Evolutionary conservation across 2,888 invertebrate genomes (phyloP).

Genomic region (Stenurella melanura): DNA sequence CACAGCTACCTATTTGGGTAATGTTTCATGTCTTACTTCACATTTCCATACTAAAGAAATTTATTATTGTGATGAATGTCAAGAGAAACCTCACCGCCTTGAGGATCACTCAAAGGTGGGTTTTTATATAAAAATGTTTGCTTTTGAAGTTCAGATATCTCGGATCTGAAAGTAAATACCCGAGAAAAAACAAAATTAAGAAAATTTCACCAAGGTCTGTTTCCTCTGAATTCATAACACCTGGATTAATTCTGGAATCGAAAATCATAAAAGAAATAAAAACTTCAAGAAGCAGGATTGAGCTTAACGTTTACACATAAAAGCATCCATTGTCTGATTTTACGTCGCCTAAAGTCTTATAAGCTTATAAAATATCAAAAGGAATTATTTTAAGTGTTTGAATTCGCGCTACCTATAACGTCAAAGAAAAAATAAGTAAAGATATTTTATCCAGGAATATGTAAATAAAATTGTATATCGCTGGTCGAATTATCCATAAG

Average conservation of each 20-base stretch:
- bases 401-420: not conserved
- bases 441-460: too few relatives aligned
- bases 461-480: too few relatives aligned
- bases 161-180: not conserved
- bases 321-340: not conserved
- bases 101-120: too few relatives aligned
- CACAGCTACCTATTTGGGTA: too few relatives aligned
- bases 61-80: too few relatives aligned
- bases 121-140: not conserved
- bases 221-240: not conserved
- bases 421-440: too few relatives aligned
- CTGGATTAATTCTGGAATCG: not conserved
- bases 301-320: not conserved
- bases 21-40: too few relatives aligned
- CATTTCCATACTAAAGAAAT: too few relatives aligned
- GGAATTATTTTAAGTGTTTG: not conserved
- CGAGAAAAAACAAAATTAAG: not conserved
- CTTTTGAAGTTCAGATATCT: not conserved
- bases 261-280: not conserved
- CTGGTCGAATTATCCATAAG: too few relatives aligned
- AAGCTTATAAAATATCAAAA: not conserved
- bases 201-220: not conserved
- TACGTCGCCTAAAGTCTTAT: not conserved
- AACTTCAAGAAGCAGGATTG: not conserved
- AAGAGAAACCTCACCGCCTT: too few relatives aligned